These are phyloP conservation scores for Marmota monax DNA, from an alignment of 2,113 vertebrate species.

Conservation along the genomic window DNA sequence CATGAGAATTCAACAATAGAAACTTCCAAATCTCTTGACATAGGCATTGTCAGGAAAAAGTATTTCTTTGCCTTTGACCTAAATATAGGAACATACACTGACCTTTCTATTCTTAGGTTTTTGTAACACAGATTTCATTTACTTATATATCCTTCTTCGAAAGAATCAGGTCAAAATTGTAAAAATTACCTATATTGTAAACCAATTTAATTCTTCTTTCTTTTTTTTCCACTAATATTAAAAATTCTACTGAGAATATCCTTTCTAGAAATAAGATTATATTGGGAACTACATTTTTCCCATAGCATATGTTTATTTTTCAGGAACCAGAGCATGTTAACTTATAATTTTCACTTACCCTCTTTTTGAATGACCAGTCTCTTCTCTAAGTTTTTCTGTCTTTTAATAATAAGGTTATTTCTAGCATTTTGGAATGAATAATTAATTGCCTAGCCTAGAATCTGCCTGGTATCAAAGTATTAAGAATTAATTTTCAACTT, in stretches of 20 bases:
- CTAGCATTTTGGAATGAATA: conserved; percentile 77
- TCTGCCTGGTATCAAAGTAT: conserved; percentile 76
- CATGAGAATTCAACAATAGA: background rate
- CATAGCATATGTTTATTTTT: background rate
- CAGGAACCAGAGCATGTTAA: background rate
- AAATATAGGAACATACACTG: background rate
- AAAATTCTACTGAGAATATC: conserved; percentile 1
- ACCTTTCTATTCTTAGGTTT: conserved; percentile 31
- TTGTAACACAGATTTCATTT: conserved; percentile 34
- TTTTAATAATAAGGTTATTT: conserved; percentile 72
- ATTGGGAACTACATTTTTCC: conserved; percentile 38
- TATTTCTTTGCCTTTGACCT: conserved; percentile 35
- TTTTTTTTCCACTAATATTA: conserved; percentile 7
- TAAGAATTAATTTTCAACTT: conserved; percentile 85
- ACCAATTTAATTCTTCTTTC: conserved; percentile 1
- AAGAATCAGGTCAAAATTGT: conserved; percentile 32
- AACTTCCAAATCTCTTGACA: background rate
- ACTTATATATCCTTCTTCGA: background rate
- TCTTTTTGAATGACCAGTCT: conserved; percentile 54
- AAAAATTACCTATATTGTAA: conserved; percentile 35
- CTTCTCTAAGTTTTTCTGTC: conserved; percentile 52
- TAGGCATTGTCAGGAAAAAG: background rate
- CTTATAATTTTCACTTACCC: conserved; percentile 5
- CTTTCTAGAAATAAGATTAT: conserved; percentile 38
- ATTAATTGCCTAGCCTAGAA: conserved; percentile 79